Evolutionary conservation across 1,140 invertebrate species (phyloP), one percentile per base, ranked within the genome.

Genomic region (Drosophila willistoni): DNA sequence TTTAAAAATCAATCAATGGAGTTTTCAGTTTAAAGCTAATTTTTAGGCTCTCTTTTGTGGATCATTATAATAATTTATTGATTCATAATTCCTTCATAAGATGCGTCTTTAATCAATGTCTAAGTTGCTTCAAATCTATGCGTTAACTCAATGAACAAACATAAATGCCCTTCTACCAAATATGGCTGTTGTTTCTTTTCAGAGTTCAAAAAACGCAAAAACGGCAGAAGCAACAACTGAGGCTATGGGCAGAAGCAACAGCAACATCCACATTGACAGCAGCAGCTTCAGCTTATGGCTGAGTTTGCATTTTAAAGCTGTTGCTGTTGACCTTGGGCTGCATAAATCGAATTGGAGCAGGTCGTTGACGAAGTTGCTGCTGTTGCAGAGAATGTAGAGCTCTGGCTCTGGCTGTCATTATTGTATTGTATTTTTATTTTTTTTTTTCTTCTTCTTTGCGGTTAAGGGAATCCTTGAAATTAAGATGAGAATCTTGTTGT

Each of bases 331-430:
- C 83, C 83, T 86, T 86, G 83, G 76, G 62, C 83, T 82, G 83
- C 83, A 86, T 86, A 87, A 77, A 86, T 83, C 68, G 83, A 86
- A 86, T 86, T 86, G 83, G 83, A 86, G 83, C 83, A 86, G 83
- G 79, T 86, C 83, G 83, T 86, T 86, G 83, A 71, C 83, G 83
- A 87, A 59, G 75, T 14, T 36, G 39, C 41, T 64, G 33, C 33
- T 65, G 61, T 39, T 51, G 29, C 36, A 56, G 17, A 34, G 22
- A 44, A 36, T 71, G 81, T 65, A 55, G 60, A 65, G 59, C 57
- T 74, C 64, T 55, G 72, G 64, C 56, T 70, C 25, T 29, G 29
- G 33, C 42, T 77, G 56, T 68, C 67, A 71, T 77, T 79, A 79
- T 29, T 29, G 29, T 29, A 81, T 71, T n/a, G n/a, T n/a, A n/a